Percentiles rank a stretch among this genome's conserved stretches.
phyloP scores from a whole-genome alignment of 2,113 vertebrate genomes.

The Bostrychus sinensis region DNA sequence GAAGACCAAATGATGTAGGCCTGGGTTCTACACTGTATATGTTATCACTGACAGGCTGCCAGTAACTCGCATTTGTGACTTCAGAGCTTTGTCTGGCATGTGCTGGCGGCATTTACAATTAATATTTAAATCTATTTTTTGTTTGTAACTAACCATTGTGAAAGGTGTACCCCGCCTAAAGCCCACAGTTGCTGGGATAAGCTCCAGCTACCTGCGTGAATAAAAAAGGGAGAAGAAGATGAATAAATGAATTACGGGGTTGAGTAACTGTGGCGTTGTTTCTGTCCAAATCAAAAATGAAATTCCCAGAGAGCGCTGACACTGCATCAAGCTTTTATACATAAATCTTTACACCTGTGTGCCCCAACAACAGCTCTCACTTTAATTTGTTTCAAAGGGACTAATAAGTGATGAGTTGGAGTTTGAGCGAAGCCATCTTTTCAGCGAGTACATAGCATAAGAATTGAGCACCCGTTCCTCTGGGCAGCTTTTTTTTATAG shows the following conservation, averaged over 20 bases:
- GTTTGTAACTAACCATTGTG: too few relatives aligned
- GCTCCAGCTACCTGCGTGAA: too few relatives aligned
- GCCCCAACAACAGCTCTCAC: constrained; percentile 1
- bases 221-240: too few relatives aligned
- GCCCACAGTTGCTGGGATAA: too few relatives aligned
- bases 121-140: too few relatives aligned
- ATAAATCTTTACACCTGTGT: constrained; percentile 17
- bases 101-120: too few relatives aligned
- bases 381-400: constrained; percentile 61
- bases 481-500: not conserved
- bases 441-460: not conserved
- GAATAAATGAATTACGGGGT: not conserved
- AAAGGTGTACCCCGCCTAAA: too few relatives aligned
- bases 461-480: constrained; percentile 8
- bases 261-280: not conserved
- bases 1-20: constrained; percentile 25
- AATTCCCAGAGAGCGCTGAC: constrained; percentile 19
- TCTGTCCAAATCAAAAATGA: not conserved
- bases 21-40: too few relatives aligned
- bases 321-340: not conserved
- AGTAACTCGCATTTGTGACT: too few relatives aligned
- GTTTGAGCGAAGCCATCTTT: not conserved
- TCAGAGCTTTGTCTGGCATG: too few relatives aligned
- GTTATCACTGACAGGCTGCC: too few relatives aligned
- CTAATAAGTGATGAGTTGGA: constrained; percentile 38